These are phyloP conservation scores for Tonatia bakeri DNA, from an alignment of 2,113 vertebrate species.

Conservation along the genomic window DNA sequence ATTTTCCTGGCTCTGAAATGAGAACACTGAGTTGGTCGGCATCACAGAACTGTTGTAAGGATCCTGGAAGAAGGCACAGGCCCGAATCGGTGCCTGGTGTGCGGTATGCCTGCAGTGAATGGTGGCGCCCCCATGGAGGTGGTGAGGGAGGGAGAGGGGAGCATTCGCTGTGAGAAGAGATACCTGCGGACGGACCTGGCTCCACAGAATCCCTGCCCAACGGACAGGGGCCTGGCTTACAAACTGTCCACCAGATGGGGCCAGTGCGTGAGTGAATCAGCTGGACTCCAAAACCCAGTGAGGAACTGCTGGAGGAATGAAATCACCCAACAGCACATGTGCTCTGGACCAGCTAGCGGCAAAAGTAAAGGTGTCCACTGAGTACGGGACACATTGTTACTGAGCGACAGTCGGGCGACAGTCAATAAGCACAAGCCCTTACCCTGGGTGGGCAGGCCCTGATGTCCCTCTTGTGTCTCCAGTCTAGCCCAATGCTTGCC, in stretches of 20 bases:
- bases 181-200: neutral
- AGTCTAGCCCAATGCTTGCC: neutral
- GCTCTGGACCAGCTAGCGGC: neutral
- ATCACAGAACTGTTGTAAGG: neutral
- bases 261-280: neutral
- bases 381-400: rapidly evolving
- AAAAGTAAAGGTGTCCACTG: neutral
- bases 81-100: neutral
- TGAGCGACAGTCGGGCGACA: neutral
- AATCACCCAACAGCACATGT: neutral
- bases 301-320: neutral
- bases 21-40: neutral
- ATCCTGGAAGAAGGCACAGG: neutral
- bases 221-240: neutral
- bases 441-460: neutral
- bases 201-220: neutral
- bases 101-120: neutral
- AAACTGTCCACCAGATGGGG: neutral
- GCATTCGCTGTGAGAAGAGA: neutral
- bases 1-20: neutral
- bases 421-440: neutral
- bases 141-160: no score
- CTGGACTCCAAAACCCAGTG: neutral
- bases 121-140: neutral
- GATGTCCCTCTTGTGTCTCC: neutral